phyloP scores from a whole-genome alignment of 2,113 vertebrate species.

The Nothobranchius kuhntae region DNA sequence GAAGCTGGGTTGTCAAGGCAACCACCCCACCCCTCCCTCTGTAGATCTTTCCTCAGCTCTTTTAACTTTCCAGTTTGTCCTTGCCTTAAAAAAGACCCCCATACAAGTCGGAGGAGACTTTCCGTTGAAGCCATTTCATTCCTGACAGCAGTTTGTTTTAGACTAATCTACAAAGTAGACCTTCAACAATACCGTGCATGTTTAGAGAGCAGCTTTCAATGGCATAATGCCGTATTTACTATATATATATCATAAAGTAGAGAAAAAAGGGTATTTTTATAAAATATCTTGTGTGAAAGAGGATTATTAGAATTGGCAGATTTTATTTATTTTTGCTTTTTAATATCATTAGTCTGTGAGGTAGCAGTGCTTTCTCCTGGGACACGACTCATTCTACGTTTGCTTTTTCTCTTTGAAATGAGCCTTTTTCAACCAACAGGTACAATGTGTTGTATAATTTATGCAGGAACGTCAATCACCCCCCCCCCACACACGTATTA shows the following conservation, averaged over 20 bases:
- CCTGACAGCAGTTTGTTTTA: slow-evolving; percentile 76
- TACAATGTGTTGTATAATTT: too few relatives aligned
- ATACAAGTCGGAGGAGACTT: slow-evolving; percentile 60
- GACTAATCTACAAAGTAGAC: slow-evolving; percentile 69
- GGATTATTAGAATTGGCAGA: slow-evolving; percentile 61
- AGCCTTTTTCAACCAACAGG: too few relatives aligned
- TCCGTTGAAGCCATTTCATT: slow-evolving; percentile 63
- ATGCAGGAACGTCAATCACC: too few relatives aligned
- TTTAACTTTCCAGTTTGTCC: slow-evolving; percentile 70
- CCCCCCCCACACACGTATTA: slow-evolving; percentile 10
- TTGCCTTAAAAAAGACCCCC: slow-evolving; percentile 79
- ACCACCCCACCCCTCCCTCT: slow-evolving; percentile 35
- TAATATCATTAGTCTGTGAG: slow-evolving; percentile 57
- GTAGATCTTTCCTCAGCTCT: slow-evolving; percentile 68
- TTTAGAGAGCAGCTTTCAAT: slow-evolving; percentile 79
- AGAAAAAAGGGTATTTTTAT: slow-evolving; percentile 77
- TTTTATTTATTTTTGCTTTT: slow-evolving; percentile 73
- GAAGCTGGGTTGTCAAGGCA: slow-evolving; percentile 65
- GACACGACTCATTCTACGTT: slow-evolving; percentile 42
- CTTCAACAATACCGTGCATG: slow-evolving; percentile 77
- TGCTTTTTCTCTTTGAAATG: not conserved
- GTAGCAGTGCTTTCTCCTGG: slow-evolving; percentile 60
- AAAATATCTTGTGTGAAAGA: slow-evolving; percentile 69
- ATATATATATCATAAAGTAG: slow-evolving; percentile 67
- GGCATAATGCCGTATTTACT: slow-evolving; percentile 71